Evolutionary conservation across 1,140 invertebrate species (phyloP), one percentile per base, ranked within the genome.

Genomic region (Neuroterus valhalla): DNA sequence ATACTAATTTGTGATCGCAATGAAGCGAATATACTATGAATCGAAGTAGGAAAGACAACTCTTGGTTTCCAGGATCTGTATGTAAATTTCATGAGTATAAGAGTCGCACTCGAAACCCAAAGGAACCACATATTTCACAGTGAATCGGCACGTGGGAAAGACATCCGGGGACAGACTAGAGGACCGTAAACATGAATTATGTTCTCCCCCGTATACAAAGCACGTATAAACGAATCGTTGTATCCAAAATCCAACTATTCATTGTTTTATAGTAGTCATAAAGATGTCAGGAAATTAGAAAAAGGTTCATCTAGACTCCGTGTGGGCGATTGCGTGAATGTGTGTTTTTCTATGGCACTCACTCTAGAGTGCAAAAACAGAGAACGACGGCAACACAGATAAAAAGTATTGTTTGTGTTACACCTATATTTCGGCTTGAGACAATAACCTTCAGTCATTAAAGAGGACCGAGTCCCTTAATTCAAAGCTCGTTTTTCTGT

Each of bases 191-290:
- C 55, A 45, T 79, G 76, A 82, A 78, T 78, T 82, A 81, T 72
- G 44, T 38, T 76, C 43, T 66, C 77, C 48, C 74, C 75, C 77
- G 75, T 78, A 78, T 76, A 76, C 77, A 74, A 81, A 78, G 67
- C 76, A 75, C 80, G 62, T 70, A 78, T 81, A 78, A 77, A 77
- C 73, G 72, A 68, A 73, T 71, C 70, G 43, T 38, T n/a, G 72
- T 48, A 52, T 17, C 70, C 71, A 26, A 81, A 74, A 75, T 72
- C 70, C 71, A 70, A 46, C 23, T 38, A 69, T 79, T 79, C 75
- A 81, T 82, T 82, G 81, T 81, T 82, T 83, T 83, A 83, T 83
- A 76, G 81, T 72, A n/a, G 72, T 70, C 74, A 48, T 83, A 83
- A 83, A 83, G 17, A 75, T 74, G 79, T 55, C 81, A 71, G 69